phyloP scores from a whole-genome alignment of 2,888 invertebrate genomes.

The Eilema sororculum region DNA sequence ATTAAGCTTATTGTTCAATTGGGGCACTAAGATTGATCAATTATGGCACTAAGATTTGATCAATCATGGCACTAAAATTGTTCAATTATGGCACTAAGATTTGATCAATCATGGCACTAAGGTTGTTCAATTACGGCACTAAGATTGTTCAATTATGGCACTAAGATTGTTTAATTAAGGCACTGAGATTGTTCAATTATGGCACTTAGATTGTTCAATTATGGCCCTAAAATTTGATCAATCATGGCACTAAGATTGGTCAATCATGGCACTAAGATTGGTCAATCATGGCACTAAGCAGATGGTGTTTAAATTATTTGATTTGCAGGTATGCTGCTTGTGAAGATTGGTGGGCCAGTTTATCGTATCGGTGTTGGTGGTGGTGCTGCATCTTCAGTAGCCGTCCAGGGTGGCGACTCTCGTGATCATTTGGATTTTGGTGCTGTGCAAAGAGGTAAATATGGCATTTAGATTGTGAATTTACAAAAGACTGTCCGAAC shows the following conservation, averaged over 20 bases:
- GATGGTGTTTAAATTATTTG: background rate
- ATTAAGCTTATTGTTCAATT: background rate
- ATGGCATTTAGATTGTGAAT: conserved; percentile 6
- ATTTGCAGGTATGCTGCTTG: conserved; percentile 92
- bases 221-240: no score
- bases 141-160: background rate
- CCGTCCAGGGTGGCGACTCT: conserved; percentile 92
- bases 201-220: background rate
- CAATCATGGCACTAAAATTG: background rate
- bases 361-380: conserved; percentile 99
- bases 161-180: background rate
- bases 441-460: conserved; percentile 95
- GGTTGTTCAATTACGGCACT: background rate
- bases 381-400: conserved; percentile 98
- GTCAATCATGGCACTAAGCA: background rate
- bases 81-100: background rate
- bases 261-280: background rate
- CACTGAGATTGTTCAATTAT: background rate
- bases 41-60: background rate
- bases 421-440: conserved; percentile 96
- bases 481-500: background rate
- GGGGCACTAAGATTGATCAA: no score
- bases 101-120: no score
- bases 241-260: background rate
- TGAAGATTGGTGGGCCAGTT: conserved; percentile 98